Evolutionary conservation across 2,888 invertebrate genomes (phyloP).

Genomic region (Baronia brevicornis): DNA sequence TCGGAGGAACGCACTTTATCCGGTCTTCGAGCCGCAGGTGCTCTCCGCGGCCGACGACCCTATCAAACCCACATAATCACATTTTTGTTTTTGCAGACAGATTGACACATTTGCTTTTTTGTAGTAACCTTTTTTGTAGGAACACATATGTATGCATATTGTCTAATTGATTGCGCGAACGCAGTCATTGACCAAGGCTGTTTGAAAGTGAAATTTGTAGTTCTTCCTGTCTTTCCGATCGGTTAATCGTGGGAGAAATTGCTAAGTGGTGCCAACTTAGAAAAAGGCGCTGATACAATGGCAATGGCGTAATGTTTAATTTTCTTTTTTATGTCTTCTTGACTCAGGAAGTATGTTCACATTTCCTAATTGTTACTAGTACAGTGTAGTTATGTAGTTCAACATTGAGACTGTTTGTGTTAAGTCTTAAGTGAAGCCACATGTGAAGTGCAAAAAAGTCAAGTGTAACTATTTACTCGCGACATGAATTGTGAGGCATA

Average conservation of each 20-base stretch:
- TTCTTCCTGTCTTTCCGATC: constrained; percentile 39
- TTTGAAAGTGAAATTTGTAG: constrained; percentile 58
- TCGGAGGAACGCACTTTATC: constrained; percentile 37
- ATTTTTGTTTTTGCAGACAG: constrained; percentile 4
- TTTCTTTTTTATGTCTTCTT: constrained; percentile 4
- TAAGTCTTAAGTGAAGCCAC: too few species aligned
- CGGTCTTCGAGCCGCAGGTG: constrained; percentile 49
- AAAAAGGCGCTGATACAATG: constrained; percentile 15
- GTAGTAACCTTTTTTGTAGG: constrained; percentile 1
- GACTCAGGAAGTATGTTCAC: constrained; percentile 7
- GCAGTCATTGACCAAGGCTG: constrained; percentile 49
- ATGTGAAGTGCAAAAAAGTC: too few species aligned
- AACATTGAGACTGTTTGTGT: too few species aligned
- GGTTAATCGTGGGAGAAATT: constrained; percentile 41
- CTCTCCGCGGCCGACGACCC: constrained; percentile 56
- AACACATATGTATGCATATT: constrained; percentile 3
- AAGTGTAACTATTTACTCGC: too few species aligned
- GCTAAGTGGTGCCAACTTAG: constrained; percentile 11
- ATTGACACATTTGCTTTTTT: constrained; percentile 1
- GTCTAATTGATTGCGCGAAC: constrained; percentile 30
- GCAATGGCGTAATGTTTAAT: constrained; percentile 1
- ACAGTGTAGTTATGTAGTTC: not conserved
- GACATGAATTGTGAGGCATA: too few species aligned
- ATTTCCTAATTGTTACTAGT: constrained; percentile 5
- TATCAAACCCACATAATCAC: constrained; percentile 27